Percentiles rank a stretch among this genome's conserved stretches.
Evolutionary conservation across 2,797 vertebrate species (phyloP).

Genomic region (Hypotaenidia okinawae): DNA sequence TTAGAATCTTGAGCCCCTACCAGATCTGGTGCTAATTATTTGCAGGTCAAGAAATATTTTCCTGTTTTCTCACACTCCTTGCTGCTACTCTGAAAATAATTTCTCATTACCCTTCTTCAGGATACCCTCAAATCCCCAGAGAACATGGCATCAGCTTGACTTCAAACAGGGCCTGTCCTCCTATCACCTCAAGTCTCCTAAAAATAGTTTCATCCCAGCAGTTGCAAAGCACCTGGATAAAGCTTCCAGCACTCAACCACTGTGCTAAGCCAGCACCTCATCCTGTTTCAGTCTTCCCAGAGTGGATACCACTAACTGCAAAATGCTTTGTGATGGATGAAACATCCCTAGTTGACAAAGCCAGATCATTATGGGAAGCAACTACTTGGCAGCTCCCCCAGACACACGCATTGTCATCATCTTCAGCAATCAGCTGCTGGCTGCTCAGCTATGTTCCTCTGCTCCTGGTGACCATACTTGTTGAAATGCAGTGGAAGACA

Average conservation of each 20-base stretch:
- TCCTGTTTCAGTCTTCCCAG: background rate
- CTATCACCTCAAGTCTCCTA: no score
- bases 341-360: background rate
- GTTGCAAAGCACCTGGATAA: background rate
- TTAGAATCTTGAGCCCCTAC: background rate
- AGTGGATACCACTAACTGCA: background rate
- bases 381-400: background rate
- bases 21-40: background rate
- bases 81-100: background rate
- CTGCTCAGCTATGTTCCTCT: background rate
- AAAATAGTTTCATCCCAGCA: background rate
- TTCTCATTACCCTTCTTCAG: background rate
- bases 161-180: background rate
- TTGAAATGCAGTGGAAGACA: background rate
- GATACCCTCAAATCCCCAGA: background rate
- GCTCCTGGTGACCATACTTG: background rate
- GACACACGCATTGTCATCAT: no score
- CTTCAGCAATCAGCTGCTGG: no score
- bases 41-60: rapidly evolving
- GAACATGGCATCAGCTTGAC: background rate
- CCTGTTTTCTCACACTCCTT: background rate
- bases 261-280: background rate
- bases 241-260: background rate
- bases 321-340: rapidly evolving
- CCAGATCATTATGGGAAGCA: background rate